Percentiles rank a stretch among this genome's conserved stretches.
These are phyloP conservation scores for Drosophila prostipennis DNA, from an alignment of 2,888 invertebrate species.

Conservation along the genomic window DNA sequence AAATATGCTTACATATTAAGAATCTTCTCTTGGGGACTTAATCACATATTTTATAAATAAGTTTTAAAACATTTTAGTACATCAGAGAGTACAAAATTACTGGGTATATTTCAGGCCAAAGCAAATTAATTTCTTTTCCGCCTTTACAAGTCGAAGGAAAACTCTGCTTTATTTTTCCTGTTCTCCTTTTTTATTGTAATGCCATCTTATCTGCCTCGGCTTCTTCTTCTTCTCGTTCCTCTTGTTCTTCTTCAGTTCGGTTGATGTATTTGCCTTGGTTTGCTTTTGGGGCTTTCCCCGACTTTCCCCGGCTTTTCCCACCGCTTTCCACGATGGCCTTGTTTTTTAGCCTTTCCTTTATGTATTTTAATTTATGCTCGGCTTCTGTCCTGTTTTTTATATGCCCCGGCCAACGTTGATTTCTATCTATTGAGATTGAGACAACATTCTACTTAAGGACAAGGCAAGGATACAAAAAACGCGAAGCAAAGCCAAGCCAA, in stretches of 20 bases:
- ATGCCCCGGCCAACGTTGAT: constrained; percentile 56
- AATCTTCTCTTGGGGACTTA: no score
- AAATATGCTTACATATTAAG: no score
- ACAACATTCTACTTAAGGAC: constrained; percentile 63
- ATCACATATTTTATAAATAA: no score
- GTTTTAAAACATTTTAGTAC: no score
- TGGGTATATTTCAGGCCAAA: background rate
- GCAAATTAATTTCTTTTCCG: background rate
- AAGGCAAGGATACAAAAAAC: constrained; percentile 22
- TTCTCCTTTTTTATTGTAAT: constrained; percentile 65
- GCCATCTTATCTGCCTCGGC: constrained; percentile 66
- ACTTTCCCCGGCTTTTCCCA: background rate
- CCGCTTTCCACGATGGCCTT: constrained; percentile 48
- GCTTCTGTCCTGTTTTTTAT: constrained; percentile 44
- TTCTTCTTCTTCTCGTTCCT: constrained; percentile 1
- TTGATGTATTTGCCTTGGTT: constrained; percentile 67
- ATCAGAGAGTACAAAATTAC: background rate
- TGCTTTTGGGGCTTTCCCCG: constrained; percentile 15
- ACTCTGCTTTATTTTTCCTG: constrained; percentile 20
- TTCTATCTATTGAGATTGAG: constrained; percentile 77
- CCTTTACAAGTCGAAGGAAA: constrained; percentile 14
- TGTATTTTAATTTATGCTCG: constrained; percentile 78
- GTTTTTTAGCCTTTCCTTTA: constrained; percentile 75
- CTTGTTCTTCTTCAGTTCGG: constrained; percentile 19
- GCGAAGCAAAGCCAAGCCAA: background rate